Base-by-base conservation (phyloP, 2,888 invertebrate species). In the Pinctada fucata region DNA sequence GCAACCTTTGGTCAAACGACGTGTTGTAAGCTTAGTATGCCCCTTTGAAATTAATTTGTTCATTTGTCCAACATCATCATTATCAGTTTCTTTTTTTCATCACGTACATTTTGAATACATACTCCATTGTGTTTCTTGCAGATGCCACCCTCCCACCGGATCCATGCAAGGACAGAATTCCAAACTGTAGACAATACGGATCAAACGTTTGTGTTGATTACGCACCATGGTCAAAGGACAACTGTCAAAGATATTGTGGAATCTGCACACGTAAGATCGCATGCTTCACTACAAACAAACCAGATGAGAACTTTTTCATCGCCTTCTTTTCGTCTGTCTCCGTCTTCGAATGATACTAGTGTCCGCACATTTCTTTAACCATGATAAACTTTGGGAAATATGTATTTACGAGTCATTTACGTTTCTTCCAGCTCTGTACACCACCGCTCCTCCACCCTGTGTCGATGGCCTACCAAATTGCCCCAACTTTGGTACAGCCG, bases 191-290 rank as follows among this genome's bases (percentile, higher is more conserved):
- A 45, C 73, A 76, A 31, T 88, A 85, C 63, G 82, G 75, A 0
- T 78, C 80, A 47, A 78, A 81, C 47, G 81, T 85, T 8, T 88
- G 88, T 67, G 81, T 80, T 3, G 74, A 79, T 3, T 88, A 88
- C 75, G 84, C 82, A 45, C 81, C 81, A 2, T 88, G 88, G 88
- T 84, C 88, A 3, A 84, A 81, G 13, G 87, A 87, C 64, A 88
- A 87, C 77, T 88, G 88, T 77, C 76, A 81, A 16, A 81, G 84
- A 82, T 83, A 76, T 74, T 88, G 88, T 75, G 84, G 84, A 52
- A 80, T 86, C 79, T 88, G 88, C 79, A 66, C 71, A 49, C 84
- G 88, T 88, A 81, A 79, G 85, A 74, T 16, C 16, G 13, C 10
- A 66, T 31, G 6, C 16, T 6, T 2, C 66, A 31, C 31, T 31